Percentiles rank a stretch among this genome's conserved stretches.
Conservation (phyloP, 1,140 invertebrate genomes). For the Holcopasites calliopsidis region DNA sequence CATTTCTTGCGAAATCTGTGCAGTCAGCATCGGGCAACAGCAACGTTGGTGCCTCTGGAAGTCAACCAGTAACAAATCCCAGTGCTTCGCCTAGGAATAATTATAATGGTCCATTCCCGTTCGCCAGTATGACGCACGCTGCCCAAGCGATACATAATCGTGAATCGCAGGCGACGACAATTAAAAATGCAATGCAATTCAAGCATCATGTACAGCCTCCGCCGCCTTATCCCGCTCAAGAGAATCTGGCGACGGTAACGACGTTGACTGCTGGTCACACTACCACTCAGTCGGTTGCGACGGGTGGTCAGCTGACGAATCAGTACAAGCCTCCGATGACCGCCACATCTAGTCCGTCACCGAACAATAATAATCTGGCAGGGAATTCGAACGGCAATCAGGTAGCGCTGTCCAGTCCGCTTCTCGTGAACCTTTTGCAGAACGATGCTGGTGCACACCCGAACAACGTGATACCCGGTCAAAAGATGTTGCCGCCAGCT, state of each 20-base stretch:
- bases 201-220: slow-evolving; percentile 76
- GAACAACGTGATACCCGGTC: slow-evolving; percentile 72
- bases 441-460: slow-evolving; percentile 86
- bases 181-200: slow-evolving; percentile 79
- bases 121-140: slow-evolving; percentile 94
- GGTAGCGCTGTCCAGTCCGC: slow-evolving; percentile 90
- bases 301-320: slow-evolving; percentile 63
- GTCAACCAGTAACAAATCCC: slow-evolving; percentile 63
- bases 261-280: slow-evolving; percentile 67
- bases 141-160: slow-evolving; percentile 82
- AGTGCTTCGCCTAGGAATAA: slow-evolving; percentile 76
- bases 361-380: slow-evolving; percentile 61
- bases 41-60: slow-evolving; percentile 59
- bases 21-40: slow-evolving; percentile 66
- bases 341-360: slow-evolving; percentile 74
- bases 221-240: slow-evolving; percentile 78
- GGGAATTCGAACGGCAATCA: slow-evolving; percentile 73
- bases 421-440: slow-evolving; percentile 94
- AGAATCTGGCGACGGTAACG: slow-evolving; percentile 64
- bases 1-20: slow-evolving; percentile 75
- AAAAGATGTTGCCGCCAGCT: slow-evolving; percentile 80
- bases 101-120: slow-evolving; percentile 87
- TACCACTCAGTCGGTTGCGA: slow-evolving; percentile 60
- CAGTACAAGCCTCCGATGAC: slow-evolving; percentile 71
- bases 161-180: slow-evolving; percentile 69